phyloP scores from a whole-genome alignment of 2,888 invertebrate genomes.

The Ophion ellenae region DNA sequence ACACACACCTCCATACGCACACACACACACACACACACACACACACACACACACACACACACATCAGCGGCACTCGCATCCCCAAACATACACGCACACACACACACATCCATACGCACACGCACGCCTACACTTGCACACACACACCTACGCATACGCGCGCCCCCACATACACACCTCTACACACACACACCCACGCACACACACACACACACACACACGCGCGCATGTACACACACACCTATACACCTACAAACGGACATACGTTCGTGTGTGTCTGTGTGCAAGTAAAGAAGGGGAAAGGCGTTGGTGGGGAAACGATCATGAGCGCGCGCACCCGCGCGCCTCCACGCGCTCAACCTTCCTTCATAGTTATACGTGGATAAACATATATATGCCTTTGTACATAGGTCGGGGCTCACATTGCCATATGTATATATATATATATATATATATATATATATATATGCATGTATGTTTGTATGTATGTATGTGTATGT shows the following conservation, averaged over 20 bases:
- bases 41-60: no score
- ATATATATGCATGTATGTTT: background rate
- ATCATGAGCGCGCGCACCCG: slow-evolving; percentile 55
- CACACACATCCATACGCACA: no score
- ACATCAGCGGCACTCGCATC: no score
- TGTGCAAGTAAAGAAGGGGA: slow-evolving; percentile 28
- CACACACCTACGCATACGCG: no score
- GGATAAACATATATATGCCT: background rate
- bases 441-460: background rate
- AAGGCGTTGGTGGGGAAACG: slow-evolving; percentile 59
- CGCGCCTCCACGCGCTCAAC: slow-evolving; percentile 57
- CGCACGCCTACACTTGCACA: no score
- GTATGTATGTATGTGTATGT: background rate
- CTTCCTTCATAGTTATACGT: slow-evolving; percentile 31
- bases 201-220: no score
- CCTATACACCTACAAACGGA: background rate
- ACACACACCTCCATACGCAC: no score
- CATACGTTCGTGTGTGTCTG: background rate
- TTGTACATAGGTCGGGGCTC: background rate
- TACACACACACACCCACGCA: background rate
- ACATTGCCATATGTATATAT: background rate
- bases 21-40: no score
- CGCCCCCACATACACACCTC: background rate
- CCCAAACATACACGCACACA: no score
- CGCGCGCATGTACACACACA: background rate